These are phyloP conservation scores for Leptinotarsa juncta DNA, from an alignment of 2,888 invertebrate species.

Conservation along the genomic window DNA sequence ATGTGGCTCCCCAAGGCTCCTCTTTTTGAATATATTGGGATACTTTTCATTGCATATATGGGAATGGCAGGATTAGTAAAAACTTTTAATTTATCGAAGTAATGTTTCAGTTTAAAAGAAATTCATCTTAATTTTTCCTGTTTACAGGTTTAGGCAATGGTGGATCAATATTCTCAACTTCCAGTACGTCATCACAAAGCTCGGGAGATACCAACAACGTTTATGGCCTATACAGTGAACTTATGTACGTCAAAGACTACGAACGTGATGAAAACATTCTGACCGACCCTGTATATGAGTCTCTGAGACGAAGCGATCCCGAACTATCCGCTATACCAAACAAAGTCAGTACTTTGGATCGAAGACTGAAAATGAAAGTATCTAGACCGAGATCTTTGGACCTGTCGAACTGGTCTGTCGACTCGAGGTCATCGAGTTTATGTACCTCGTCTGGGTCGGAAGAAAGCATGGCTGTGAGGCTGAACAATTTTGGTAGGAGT, in stretches of 20 bases:
- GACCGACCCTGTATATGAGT: constrained; percentile 80
- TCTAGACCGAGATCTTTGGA: constrained; percentile 85
- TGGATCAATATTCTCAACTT: constrained; percentile 69
- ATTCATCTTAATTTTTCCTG: background rate
- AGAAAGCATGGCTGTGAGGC: constrained; percentile 80
- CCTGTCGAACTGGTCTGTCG: constrained; percentile 89
- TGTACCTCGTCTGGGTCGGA: constrained; percentile 90
- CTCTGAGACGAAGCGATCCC: constrained; percentile 83
- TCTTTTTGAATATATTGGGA: too few species aligned
- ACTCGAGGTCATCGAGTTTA: constrained; percentile 77
- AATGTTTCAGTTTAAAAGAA: too few species aligned
- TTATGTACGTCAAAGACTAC: constrained; percentile 90
- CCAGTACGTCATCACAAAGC: constrained; percentile 71
- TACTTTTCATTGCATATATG: too few species aligned
- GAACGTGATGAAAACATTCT: constrained; percentile 81
- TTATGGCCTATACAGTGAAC: constrained; percentile 88
- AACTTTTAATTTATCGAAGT: too few species aligned
- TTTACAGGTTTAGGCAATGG: constrained; percentile 55
- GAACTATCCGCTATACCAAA: constrained; percentile 86
- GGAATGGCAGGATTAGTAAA: too few species aligned
- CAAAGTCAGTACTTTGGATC: constrained; percentile 84
- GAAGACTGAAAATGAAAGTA: constrained; percentile 84
- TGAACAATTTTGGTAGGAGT: constrained; percentile 69
- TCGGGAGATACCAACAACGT: constrained; percentile 82
- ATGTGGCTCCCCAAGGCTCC: too few species aligned